Evolutionary conservation across 2,797 vertebrate species (phyloP), one percentile per base, ranked within the genome.

Genomic region (Ctenosaura bakeri): DNA sequence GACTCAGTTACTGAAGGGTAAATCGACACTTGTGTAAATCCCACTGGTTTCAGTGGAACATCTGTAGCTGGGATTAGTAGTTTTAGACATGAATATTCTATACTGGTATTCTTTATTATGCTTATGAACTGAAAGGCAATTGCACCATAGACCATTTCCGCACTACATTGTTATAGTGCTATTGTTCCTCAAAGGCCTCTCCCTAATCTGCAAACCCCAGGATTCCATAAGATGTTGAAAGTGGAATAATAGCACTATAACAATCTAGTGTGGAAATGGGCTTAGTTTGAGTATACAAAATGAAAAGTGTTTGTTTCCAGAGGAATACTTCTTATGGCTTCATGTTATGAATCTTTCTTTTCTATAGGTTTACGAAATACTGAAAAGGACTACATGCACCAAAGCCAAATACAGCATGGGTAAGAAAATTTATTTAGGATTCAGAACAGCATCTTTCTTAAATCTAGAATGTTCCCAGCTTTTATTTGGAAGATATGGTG

Each of bases 301-400:
- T 54, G 35, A 64, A 89, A 22, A 66, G 76, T 2, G 86, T 85
- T 92, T 10, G 0, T 88, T 88, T 90, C 42, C 35, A 26, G 73
- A 88, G 9, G 5, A 35, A 50, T 71, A 71, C 38, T 64, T 26
- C 32, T 32, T 56, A n/a, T 82, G 52, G 35, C 29, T 26, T 82
- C 13, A 4, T 42, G 35, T 59, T 24, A 42, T 92, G 79, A 93
- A 56, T 95, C 82, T 54, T 91, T 74, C 69, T 83, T 92, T 38
- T 54, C 87, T 96, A 32, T 90, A 99, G 99, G 99, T 99, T 87
- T 99, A 98, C 78, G 99, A 99, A 96, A 98, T 99, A 52, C 88
- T 99, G 95, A 99, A 99, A 93, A 98, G 99, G 94, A 98, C 98
- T 0, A 98, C 98, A 0, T 99, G 98, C 96, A 98, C 97, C 35